phyloP scores from a whole-genome alignment of 2,113 vertebrate species.

The Pampusana beccarii region DNA sequence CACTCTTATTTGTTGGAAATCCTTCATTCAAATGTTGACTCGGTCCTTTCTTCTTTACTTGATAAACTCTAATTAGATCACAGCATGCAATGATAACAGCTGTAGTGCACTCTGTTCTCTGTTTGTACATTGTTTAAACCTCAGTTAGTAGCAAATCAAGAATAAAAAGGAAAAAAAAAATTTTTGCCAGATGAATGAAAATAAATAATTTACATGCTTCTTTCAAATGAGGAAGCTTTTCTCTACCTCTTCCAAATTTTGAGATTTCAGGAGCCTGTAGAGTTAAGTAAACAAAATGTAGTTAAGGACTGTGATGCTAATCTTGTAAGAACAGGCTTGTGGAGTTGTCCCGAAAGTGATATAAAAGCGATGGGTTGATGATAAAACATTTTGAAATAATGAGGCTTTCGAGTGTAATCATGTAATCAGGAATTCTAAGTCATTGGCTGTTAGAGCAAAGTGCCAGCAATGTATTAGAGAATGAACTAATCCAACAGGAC shows the following conservation, averaged over 20 bases:
- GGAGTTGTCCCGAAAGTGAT: neutral
- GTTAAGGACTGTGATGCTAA: neutral
- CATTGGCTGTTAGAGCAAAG: neutral
- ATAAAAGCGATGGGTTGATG: neutral
- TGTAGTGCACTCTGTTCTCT: neutral
- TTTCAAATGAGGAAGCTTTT: neutral
- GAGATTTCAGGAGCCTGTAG: neutral
- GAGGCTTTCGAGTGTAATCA: constrained; percentile 24
- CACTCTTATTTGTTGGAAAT: neutral
- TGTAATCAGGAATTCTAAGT: constrained; percentile 14
- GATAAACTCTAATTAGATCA: neutral
- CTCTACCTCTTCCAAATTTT: neutral
- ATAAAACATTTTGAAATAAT: constrained; percentile 46
- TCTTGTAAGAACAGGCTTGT: neutral
- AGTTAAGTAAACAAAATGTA: neutral
- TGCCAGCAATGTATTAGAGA: neutral
- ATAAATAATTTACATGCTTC: neutral
- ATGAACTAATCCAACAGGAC: constrained; percentile 3
- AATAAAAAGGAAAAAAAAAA: neutral
- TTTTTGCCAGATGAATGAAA: neutral
- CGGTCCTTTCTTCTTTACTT: neutral
- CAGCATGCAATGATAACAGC: neutral
- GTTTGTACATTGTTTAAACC: neutral
- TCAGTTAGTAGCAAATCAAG: neutral
- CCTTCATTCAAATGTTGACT: neutral